phyloP scores from a whole-genome alignment of 2,797 vertebrate genomes.

The Falco naumanni region DNA sequence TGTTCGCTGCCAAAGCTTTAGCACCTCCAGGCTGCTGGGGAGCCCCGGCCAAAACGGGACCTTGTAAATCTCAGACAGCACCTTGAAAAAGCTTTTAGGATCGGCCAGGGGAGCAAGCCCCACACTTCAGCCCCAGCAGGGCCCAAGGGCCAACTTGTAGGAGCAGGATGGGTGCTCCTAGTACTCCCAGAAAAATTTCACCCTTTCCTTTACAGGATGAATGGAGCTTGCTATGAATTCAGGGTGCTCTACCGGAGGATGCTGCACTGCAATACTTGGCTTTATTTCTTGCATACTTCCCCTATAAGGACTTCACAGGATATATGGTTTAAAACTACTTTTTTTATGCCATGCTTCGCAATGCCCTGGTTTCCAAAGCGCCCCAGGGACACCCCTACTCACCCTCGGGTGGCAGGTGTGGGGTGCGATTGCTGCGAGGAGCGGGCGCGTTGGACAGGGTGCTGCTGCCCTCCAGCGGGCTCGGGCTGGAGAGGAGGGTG shows the following conservation, averaged over 20 bases:
- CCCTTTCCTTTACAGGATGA: rapidly evolving
- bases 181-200: not conserved
- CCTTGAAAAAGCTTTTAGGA: not conserved
- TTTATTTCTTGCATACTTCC: rapidly evolving
- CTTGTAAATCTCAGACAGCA: no score
- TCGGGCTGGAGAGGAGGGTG: not conserved
- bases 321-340: rapidly evolving
- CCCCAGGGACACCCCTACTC: not conserved
- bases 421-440: rapidly evolving
- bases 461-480: constrained; percentile 65
- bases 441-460: not conserved
- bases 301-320: not conserved
- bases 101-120: not conserved
- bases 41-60: not conserved
- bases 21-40: no score
- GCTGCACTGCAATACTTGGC: rapidly evolving
- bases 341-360: not conserved
- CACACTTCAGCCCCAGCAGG: rapidly evolving
- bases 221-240: rapidly evolving
- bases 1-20: not conserved
- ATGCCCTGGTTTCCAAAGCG: rapidly evolving
- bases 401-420: rapidly evolving
- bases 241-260: not conserved
- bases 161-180: not conserved
- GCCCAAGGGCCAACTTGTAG: rapidly evolving